Conservation (phyloP, 2,888 invertebrate genomes). For the Prosapia bicincta region DNA sequence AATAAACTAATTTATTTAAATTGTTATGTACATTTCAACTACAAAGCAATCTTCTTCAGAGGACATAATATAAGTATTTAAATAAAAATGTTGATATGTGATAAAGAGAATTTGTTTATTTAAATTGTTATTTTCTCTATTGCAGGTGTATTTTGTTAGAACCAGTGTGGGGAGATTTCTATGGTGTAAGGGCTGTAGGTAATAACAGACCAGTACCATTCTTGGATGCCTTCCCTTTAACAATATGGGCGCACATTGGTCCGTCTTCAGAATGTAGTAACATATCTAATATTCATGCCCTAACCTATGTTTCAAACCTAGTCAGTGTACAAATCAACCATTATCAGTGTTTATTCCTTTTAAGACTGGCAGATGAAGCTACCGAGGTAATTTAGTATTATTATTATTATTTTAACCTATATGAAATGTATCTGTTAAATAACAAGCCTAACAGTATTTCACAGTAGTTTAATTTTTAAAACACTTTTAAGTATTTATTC, state of each 20-base stretch:
- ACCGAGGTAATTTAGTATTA: constrained; percentile 52
- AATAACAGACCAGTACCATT: constrained; percentile 72
- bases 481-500: too few species aligned
- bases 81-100: neutral
- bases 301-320: constrained; percentile 78
- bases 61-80: neutral
- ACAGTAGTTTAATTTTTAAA: too few species aligned
- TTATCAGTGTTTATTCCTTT: constrained; percentile 85
- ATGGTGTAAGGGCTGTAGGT: constrained; percentile 74
- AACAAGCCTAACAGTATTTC: too few species aligned
- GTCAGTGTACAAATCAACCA: constrained; percentile 90
- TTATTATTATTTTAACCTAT: too few species aligned
- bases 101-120: neutral
- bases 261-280: constrained; percentile 43
- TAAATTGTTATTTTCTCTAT: neutral
- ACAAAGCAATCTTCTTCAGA: too few species aligned
- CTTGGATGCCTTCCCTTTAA: constrained; percentile 81
- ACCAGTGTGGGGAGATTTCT: constrained; percentile 91
- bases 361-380: constrained; percentile 77
- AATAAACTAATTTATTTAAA: neutral
- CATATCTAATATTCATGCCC: constrained; percentile 63
- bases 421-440: too few species aligned
- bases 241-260: constrained; percentile 65
- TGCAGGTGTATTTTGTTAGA: constrained; percentile 72
- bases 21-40: too few species aligned